Conservation (phyloP, 1,140 invertebrate species). For the Chionoecetes opilio region DNA sequence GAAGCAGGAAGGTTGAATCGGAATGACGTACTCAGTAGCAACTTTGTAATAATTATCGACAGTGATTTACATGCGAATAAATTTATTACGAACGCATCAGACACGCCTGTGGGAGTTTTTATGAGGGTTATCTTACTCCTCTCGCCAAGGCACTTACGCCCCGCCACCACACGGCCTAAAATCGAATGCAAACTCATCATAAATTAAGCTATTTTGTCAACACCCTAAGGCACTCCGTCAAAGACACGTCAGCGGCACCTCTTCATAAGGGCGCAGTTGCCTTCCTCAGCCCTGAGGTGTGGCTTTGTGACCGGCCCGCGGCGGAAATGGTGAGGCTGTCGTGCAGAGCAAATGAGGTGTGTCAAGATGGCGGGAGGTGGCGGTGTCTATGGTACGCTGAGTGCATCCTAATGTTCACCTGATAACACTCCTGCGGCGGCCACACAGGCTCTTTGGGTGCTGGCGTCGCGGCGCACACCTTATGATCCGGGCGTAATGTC, state of each 20-base stretch:
- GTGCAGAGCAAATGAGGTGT: constrained; percentile 64
- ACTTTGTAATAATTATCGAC: constrained; percentile 78
- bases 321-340: constrained; percentile 66
- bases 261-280: constrained; percentile 11
- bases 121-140: neutral
- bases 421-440: neutral
- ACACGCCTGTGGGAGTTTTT: constrained; percentile 41
- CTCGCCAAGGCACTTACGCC: neutral
- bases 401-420: constrained; percentile 18
- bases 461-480: neutral
- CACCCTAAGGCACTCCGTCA: constrained; percentile 50
- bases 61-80: constrained; percentile 74
- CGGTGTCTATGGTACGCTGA: constrained; percentile 27
- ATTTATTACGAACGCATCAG: constrained; percentile 75
- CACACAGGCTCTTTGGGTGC: neutral
- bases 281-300: neutral
- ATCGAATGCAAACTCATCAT: constrained; percentile 23
- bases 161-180: constrained; percentile 44
- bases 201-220: constrained; percentile 72
- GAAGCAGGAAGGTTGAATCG: neutral
- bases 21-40: constrained; percentile 60
- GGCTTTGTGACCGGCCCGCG: constrained; percentile 35
- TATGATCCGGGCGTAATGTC: neutral
- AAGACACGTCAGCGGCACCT: neutral
- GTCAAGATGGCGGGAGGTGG: constrained; percentile 44